Conservation (phyloP, 2,797 vertebrate species). For the Australoheros facetus region DNA sequence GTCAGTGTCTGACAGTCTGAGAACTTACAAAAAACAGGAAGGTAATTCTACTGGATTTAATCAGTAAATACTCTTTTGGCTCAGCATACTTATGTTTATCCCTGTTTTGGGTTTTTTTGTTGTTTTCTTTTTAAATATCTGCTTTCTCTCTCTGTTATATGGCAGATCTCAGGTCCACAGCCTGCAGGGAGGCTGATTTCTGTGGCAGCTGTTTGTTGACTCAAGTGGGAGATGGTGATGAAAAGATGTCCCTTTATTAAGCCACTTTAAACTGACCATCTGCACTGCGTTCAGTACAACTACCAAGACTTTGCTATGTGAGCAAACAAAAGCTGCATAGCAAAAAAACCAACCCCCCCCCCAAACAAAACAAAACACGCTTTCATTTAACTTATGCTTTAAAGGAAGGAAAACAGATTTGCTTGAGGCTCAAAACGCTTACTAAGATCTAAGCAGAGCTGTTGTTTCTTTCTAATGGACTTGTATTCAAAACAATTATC, state of each 20-base stretch:
- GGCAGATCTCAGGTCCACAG: conserved; percentile 8
- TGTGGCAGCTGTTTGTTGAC: conserved; percentile 59
- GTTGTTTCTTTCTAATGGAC: neutral
- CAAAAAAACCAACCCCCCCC: neutral
- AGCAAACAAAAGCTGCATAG: neutral
- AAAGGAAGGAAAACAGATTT: neutral
- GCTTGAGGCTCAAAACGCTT: neutral
- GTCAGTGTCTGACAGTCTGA: neutral
- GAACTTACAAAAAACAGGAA: conserved; percentile 5
- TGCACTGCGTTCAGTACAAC: conserved; percentile 41
- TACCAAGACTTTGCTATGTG: conserved; percentile 14
- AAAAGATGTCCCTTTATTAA: conserved; percentile 69
- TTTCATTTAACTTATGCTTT: neutral
- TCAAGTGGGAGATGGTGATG: conserved; percentile 55
- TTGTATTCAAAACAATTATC: neutral
- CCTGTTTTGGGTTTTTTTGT: neutral
- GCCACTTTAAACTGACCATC: conserved; percentile 72
- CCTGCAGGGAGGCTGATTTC: conserved; percentile 43
- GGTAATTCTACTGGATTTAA: neutral
- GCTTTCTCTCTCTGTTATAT: conserved; percentile 14
- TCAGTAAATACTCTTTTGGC: neutral
- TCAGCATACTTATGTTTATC: neutral
- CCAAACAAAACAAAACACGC: too few species aligned
- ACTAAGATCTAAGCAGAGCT: conserved; percentile 2
- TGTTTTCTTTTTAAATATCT: neutral